A percentile compares a stretch with the other conserved stretches of the same genome.
Conservation (phyloP, 2,888 invertebrate species). For the Ypsolopha sequella region DNA sequence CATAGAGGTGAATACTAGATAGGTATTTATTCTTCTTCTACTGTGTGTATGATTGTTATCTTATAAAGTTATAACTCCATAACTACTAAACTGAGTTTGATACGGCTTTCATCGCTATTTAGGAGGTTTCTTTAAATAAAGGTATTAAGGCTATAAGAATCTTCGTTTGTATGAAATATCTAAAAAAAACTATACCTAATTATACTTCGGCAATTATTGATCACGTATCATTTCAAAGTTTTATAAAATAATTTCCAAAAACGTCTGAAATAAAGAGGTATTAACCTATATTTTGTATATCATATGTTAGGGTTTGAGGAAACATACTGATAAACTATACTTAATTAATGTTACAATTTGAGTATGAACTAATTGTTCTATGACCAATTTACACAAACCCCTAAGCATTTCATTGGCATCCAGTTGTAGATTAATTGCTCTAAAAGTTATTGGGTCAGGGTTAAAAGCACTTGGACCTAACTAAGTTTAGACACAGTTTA, state of each 20-base stretch:
- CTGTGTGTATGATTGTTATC: not conserved
- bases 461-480: constrained; percentile 22
- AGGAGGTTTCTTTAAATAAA: not conserved
- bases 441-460: constrained; percentile 66
- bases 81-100: not conserved
- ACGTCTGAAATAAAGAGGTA: no score
- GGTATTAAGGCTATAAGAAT: not conserved
- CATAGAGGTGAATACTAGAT: not conserved
- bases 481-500: not conserved
- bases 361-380: no score
- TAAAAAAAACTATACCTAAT: not conserved
- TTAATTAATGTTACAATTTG: no score
- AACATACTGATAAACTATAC: no score
- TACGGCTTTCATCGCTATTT: not conserved
- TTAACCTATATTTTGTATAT: no score
- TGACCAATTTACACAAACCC: no score
- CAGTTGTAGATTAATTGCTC: constrained; percentile 44
- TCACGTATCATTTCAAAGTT: no score
- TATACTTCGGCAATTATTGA: no score
- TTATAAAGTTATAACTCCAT: no score
- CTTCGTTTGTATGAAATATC: not conserved
- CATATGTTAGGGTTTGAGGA: no score
- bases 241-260: no score
- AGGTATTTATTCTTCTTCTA: not conserved
- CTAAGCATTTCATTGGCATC: not conserved